Conservation (phyloP, 2,113 vertebrate species). For the Chaetops frenatus region DNA sequence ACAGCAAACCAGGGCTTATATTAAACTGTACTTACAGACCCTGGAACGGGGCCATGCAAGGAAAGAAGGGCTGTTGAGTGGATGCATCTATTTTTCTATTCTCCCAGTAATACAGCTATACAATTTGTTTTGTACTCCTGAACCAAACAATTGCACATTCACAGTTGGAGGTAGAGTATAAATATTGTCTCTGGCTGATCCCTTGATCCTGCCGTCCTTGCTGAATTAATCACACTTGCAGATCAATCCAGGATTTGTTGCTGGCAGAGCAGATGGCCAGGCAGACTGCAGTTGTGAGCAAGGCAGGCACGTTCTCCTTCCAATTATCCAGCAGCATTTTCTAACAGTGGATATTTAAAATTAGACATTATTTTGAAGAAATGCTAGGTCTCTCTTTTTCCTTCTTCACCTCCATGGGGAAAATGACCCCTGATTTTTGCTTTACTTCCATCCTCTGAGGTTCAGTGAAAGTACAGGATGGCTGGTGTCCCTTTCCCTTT, state of each 20-base stretch:
- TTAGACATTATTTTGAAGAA: background rate
- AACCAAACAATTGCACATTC: conserved; percentile 22
- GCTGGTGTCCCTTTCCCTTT: background rate
- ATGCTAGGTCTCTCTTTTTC: background rate
- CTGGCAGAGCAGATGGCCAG: conserved; percentile 39
- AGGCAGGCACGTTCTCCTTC: background rate
- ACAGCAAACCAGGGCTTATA: background rate
- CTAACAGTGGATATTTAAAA: background rate
- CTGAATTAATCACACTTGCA: conserved; percentile 14
- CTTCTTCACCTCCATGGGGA: background rate
- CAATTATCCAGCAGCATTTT: background rate
- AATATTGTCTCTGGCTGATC: conserved; percentile 35
- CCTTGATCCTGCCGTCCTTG: background rate
- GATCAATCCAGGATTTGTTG: conserved; percentile 44
- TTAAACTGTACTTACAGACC: background rate
- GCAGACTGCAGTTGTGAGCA: background rate
- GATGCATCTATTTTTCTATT: background rate
- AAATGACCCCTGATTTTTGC: background rate
- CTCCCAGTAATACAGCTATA: background rate
- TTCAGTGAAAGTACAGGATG: background rate
- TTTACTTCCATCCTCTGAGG: background rate
- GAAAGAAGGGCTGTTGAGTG: background rate
- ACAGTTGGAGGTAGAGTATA: conserved; percentile 20
- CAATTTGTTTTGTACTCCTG: background rate
- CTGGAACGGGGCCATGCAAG: background rate